These are phyloP conservation scores for Siderastrea radians DNA, from an alignment of 92 coral and sea anemone species.

Conservation along the genomic window DNA sequence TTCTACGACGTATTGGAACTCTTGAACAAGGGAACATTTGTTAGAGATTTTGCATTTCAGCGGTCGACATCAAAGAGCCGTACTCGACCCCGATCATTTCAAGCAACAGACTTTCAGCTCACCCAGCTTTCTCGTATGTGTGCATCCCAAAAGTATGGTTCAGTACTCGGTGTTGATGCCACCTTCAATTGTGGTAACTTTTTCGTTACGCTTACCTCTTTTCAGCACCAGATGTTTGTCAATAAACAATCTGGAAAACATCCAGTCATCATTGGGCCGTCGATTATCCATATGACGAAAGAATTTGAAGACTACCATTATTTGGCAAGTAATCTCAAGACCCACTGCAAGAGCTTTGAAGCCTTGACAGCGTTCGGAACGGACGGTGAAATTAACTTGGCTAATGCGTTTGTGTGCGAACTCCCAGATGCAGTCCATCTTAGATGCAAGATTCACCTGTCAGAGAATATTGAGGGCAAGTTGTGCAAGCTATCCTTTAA, in stretches of 20 bases:
- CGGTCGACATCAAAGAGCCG: constrained; percentile 49
- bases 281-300: constrained; percentile 55
- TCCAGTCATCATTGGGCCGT: constrained; percentile 66
- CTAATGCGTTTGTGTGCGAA: constrained; percentile 67
- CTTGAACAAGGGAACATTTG: constrained; percentile 68
- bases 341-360: constrained; percentile 36
- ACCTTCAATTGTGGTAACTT: constrained; percentile 75
- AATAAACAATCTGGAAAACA: constrained; percentile 51
- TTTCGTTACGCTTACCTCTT: constrained; percentile 64
- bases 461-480: constrained; percentile 65
- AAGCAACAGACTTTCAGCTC: constrained; percentile 56
- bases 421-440: constrained; percentile 68
- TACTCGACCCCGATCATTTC: constrained; percentile 69
- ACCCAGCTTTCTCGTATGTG: constrained; percentile 52
- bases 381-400: constrained; percentile 70
- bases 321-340: constrained; percentile 49
- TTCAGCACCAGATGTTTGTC: constrained; percentile 59
- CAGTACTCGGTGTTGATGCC: constrained; percentile 69
- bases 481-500: constrained; percentile 50
- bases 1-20: constrained; percentile 66
- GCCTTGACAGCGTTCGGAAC: constrained; percentile 62
- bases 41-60: constrained; percentile 66
- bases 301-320: constrained; percentile 44
- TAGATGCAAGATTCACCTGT: constrained; percentile 63
- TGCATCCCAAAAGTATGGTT: constrained; percentile 45